Conservation (phyloP, 2,888 invertebrate species). For the Conistra vaccinii region DNA sequence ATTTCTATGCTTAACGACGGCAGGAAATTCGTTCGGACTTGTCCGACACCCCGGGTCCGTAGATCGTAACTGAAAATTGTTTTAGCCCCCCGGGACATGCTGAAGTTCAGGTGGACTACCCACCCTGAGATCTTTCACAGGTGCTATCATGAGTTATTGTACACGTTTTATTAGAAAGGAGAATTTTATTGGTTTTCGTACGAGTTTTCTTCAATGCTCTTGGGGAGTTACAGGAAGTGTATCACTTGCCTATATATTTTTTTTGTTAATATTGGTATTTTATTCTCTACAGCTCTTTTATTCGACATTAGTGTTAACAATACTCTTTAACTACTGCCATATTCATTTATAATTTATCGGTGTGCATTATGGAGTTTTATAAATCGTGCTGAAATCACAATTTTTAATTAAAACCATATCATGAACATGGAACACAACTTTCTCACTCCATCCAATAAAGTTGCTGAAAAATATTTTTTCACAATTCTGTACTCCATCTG, state of each 20-base stretch:
- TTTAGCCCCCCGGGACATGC: conserved; percentile 76
- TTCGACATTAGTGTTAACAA: not conserved
- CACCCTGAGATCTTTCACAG: conserved; percentile 81
- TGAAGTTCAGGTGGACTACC: conserved; percentile 73
- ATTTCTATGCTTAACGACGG: conserved; percentile 82
- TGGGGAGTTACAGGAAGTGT: conserved; percentile 32
- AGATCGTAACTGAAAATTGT: conserved; percentile 86
- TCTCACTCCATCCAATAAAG: conserved; percentile 31
- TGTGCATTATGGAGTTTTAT: not conserved
- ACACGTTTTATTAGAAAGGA: conserved; percentile 79
- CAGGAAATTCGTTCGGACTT: conserved; percentile 78
- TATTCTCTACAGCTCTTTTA: not conserved
- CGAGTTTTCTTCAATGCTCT: conserved; percentile 53
- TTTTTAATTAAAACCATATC: conserved; percentile 28
- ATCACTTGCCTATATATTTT: conserved; percentile 28
- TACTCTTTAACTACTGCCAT: not conserved
- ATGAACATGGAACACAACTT: conserved; percentile 42
- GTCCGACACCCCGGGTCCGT: conserved; percentile 72
- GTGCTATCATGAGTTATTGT: conserved; percentile 85
- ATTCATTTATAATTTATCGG: conserved; percentile 9
- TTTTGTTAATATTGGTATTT: not conserved
- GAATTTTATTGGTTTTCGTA: conserved; percentile 66
- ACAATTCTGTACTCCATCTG: conserved; percentile 51
- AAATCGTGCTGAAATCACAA: not conserved
- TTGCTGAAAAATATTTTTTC: conserved; percentile 46